A percentile compares a stretch with the other conserved stretches of the same genome.
Evolutionary conservation across 1,140 invertebrate genomes (phyloP).

Genomic region (Saccostrea echinata): DNA sequence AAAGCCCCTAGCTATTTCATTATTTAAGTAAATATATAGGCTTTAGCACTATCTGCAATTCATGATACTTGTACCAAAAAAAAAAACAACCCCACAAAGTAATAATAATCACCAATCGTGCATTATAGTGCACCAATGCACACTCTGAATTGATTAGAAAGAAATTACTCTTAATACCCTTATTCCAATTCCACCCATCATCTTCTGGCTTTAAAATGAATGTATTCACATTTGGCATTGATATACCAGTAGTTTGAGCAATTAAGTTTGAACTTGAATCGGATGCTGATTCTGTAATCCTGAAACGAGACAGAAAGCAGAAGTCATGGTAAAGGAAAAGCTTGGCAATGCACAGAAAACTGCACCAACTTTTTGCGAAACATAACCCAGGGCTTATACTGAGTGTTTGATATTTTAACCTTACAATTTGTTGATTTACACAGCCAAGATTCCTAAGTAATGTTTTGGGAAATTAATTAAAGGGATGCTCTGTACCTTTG

Average conservation of each 20-base stretch:
- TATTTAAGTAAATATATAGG: not conserved
- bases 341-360: slow-evolving; percentile 1
- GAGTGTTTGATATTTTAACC: not conserved
- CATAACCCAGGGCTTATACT: not conserved
- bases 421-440: slow-evolving; percentile 15
- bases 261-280: not conserved
- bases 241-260: not conserved
- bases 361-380: not conserved
- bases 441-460: not conserved
- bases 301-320: not conserved
- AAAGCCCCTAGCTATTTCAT: not conserved
- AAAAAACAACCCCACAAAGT: not conserved
- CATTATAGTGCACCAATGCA: not conserved
- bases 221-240: not conserved
- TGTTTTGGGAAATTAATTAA: not conserved
- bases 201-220: not conserved
- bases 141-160: not conserved
- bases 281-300: not conserved
- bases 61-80: not conserved
- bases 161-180: slow-evolving; percentile 12
- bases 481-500: not conserved
- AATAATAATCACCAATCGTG: not conserved
- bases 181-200: not conserved
- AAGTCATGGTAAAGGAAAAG: not conserved
- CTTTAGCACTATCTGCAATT: not conserved